Evolutionary conservation across 1,140 invertebrate species (phyloP).

Genomic region (Monomorium pharaonis): DNA sequence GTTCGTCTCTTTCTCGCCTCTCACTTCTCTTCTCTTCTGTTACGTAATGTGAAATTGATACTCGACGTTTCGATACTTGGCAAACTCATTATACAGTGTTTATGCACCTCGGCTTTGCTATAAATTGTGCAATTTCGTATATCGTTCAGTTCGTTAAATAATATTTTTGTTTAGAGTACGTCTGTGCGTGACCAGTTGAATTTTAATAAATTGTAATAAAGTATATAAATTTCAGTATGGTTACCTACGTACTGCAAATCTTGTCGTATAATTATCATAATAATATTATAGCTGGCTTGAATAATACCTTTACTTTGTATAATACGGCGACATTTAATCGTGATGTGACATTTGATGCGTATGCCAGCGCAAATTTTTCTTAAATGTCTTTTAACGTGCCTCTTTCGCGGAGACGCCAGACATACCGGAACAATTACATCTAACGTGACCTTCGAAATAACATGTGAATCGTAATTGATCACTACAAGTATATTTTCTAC

Average conservation of each 20-base stretch:
- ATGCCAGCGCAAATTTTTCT: conserved; percentile 42
- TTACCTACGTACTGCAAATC: neutral
- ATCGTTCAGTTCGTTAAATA: conserved; percentile 25
- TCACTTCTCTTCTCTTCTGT: conserved; percentile 15
- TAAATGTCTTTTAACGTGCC: neutral
- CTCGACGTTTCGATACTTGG: conserved; percentile 52
- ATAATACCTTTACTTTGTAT: conserved; percentile 49
- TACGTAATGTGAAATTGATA: conserved; percentile 71
- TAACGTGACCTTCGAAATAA: conserved; percentile 23
- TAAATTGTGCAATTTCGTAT: conserved; percentile 53
- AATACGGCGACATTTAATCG: conserved; percentile 63
- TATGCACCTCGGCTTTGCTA: conserved; percentile 45
- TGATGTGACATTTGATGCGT: conserved; percentile 69
- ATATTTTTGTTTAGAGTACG: neutral
- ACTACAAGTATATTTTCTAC: conserved; percentile 3
- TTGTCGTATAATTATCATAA: conserved; percentile 30
- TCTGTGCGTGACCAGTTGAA: neutral
- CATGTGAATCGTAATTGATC: conserved; percentile 26
- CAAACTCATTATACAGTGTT: conserved; percentile 13
- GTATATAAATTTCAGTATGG: neutral
- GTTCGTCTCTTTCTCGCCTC: conserved; percentile 16
- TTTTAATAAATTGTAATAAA: conserved; percentile 65
- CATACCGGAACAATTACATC: conserved; percentile 37
- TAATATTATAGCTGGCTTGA: conserved; percentile 34
- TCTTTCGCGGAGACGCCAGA: conserved; percentile 57